These are phyloP conservation scores for Oscheius sp. DNA, from an alignment of 2,888 invertebrate genomes.

Conservation along the genomic window DNA sequence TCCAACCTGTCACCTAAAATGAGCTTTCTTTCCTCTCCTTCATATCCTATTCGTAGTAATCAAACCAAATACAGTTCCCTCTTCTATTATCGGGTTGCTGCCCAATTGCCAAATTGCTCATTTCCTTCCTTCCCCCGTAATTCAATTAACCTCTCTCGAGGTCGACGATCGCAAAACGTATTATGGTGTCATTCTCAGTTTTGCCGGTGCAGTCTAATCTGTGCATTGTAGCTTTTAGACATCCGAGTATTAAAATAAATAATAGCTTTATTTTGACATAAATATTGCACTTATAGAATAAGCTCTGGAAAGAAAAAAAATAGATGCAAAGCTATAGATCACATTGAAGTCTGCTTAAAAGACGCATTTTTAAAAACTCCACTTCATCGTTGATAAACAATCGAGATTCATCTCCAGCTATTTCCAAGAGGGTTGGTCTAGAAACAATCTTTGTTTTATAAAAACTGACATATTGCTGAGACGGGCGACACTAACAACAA, in stretches of 20 bases:
- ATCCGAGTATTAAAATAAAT: conserved; percentile 6
- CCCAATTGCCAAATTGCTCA: conserved; percentile 28
- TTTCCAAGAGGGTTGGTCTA: conserved; percentile 13
- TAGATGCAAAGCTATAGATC: background rate
- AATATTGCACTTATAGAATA: background rate
- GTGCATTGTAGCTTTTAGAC: conserved; percentile 25
- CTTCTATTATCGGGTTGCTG: conserved; percentile 10
- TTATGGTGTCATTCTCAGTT: conserved; percentile 16
- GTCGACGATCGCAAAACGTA: background rate
- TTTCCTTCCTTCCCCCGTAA: background rate
- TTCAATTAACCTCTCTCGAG: background rate
- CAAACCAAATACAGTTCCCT: conserved; percentile 4
- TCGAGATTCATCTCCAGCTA: conserved; percentile 13
- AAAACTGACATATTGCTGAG: conserved; percentile 59
- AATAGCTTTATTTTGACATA: conserved; percentile 19
- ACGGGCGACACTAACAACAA: conserved; percentile 60
- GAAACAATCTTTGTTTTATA: background rate
- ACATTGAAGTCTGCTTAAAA: conserved; percentile 10
- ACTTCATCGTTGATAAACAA: conserved; percentile 12
- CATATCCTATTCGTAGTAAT: background rate
- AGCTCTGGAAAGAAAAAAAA: background rate
- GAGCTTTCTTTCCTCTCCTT: conserved; percentile 8
- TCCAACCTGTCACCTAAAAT: conserved; percentile 47
- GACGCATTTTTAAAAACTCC: conserved; percentile 1
- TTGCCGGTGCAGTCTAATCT: conserved; percentile 23